Evolutionary conservation across 2,113 vertebrate species (phyloP).

Genomic region (Silurus meridionalis): DNA sequence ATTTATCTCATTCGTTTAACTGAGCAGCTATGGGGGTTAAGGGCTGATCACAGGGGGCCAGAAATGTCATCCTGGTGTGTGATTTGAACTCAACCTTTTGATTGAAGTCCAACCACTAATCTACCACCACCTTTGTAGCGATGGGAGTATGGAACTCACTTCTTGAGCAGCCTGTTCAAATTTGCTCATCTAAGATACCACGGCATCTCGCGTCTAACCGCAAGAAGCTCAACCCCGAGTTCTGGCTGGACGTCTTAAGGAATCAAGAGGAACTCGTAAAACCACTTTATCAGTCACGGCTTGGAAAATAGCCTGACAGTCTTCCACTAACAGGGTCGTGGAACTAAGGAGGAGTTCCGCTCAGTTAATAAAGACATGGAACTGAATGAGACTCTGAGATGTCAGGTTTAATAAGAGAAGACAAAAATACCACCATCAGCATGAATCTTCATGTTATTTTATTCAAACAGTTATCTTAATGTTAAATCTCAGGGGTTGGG

Average conservation of each 20-base stretch:
- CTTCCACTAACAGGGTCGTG: not conserved
- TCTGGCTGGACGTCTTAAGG: not conserved
- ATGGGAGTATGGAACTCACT: not conserved
- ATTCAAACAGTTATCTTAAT: not conserved
- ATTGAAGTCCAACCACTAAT: no score
- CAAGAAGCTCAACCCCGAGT: conserved; percentile 11
- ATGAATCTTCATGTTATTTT: not conserved
- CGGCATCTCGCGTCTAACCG: conserved; percentile 28
- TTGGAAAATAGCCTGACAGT: conserved; percentile 1
- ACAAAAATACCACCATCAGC: not conserved
- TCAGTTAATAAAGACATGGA: not conserved
- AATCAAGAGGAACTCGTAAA: not conserved
- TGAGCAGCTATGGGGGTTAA: no score
- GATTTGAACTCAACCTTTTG: no score
- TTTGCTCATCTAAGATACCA: conserved; percentile 28
- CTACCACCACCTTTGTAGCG: no score
- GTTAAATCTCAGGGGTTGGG: not conserved
- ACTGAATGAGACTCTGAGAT: not conserved
- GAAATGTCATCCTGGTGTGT: no score
- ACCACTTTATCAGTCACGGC: conserved; percentile 1
- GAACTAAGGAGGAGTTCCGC: not conserved
- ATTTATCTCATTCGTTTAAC: no score
- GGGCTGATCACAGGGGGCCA: no score
- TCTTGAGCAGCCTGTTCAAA: not conserved
- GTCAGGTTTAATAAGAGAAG: conserved; percentile 1